Conservation (phyloP, 2,797 vertebrate genomes). For the Pelobates cultripes region DNA sequence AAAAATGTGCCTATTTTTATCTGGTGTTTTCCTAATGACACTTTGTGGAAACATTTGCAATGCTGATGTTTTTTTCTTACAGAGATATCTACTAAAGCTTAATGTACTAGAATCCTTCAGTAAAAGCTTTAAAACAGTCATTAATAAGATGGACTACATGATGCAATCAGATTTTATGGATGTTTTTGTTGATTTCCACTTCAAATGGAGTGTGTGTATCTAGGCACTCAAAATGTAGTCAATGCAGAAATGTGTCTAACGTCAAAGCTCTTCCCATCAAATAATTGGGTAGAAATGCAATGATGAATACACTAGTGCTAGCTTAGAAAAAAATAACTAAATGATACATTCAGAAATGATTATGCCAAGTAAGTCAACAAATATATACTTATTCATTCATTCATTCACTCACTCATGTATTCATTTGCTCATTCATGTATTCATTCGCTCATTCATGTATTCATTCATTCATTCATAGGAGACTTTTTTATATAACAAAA, state of each 20-base stretch:
- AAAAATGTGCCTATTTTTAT: no score
- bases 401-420: no score
- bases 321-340: background rate
- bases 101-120: background rate
- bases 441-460: no score
- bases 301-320: background rate
- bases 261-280: background rate
- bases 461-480: no score
- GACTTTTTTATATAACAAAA: no score
- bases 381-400: no score
- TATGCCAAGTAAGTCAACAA: no score
- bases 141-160: background rate
- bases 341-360: background rate
- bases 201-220: background rate
- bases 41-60: background rate
- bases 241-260: background rate
- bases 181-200: background rate
- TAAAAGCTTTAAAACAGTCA: background rate
- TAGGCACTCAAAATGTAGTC: background rate
- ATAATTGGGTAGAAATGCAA: background rate
- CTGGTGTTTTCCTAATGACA: background rate
- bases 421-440: no score
- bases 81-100: background rate
- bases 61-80: background rate
- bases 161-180: background rate